Base-by-base conservation (phyloP, 2,888 invertebrate genomes). In the Ypsolopha sequella region DNA sequence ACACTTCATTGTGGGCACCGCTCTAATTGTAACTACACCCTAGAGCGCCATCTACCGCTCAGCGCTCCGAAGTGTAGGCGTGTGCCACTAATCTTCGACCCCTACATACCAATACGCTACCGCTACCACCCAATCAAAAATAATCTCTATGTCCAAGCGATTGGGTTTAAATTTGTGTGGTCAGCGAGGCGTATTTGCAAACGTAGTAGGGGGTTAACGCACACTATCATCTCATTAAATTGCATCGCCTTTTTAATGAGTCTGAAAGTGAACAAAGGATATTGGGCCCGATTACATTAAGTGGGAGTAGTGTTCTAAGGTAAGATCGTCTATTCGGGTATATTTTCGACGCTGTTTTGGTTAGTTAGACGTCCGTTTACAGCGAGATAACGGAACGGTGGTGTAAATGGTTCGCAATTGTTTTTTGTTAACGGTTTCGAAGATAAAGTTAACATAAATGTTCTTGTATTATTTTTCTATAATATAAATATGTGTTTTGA, bases 231-330 rank as follows among this genome's bases (percentile, higher is more conserved):
- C 79, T 85, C 84, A 85, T 86, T 86, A 86, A 86, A 86, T 86
- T 86, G 86, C 86, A 86, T 86, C 85, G 84, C 82, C 79, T 85
- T 86, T 86, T 86, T 86, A 86, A 86, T 86, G 86, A 86, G 84
- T 85, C 86, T 84, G 86, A 85, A 84, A 85, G 82, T 84, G 82
- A 86, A 86, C 85, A 86, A 86, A 86, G 85, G 85, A 81, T 86
- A 84, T 85, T 74, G 82, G 73, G 70, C 75, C 69, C 85, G 85
- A 84, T 85, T 85, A 85, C 85, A 84, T 82, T 84, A 82, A 85
- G 84, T 74, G 77, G 73, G 73, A 75, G 76, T 47, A 14, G 47
- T 36, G 76, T 80, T 79, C 76, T 76, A 73, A 73, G 72, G 76
- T 73, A 70, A 73, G 76, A 75, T 76, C 70, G 75, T 78, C 68